phyloP scores from a whole-genome alignment of 2,888 invertebrate species.

The Strigamia maritima region DNA sequence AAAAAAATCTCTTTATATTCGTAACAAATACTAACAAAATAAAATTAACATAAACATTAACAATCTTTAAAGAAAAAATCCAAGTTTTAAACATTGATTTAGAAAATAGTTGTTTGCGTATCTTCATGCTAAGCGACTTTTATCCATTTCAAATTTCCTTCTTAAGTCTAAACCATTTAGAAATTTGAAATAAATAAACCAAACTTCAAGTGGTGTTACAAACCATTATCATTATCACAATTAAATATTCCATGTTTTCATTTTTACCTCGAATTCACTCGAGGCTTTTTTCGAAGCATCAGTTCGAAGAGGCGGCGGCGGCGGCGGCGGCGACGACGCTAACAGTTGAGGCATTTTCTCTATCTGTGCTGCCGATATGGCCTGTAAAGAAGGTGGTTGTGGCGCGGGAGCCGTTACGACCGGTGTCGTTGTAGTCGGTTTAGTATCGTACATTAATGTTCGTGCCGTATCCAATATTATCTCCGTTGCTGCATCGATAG shows the following conservation, averaged over 20 bases:
- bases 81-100: neutral
- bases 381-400: neutral
- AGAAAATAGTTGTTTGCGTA: neutral
- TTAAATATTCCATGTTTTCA: neutral
- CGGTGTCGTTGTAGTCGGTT: neutral
- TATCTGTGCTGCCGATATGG: neutral
- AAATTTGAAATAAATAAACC: no score
- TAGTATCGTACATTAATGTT: neutral
- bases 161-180: neutral
- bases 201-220: no score
- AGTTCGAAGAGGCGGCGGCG: neutral
- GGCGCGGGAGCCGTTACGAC: neutral
- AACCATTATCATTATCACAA: neutral
- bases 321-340: neutral
- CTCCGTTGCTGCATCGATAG: neutral
- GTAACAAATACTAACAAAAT: no score
- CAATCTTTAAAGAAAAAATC: neutral
- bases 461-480: neutral
- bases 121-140: no score
- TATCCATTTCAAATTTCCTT: no score
- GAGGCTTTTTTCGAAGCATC: slow-evolving; percentile 1
- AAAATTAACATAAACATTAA: no score
- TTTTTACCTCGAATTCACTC: neutral
- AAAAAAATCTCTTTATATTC: no score
- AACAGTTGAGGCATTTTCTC: neutral